Conservation (phyloP, 64 coral and sea anemone species). For the Pocillopora damicornis region DNA sequence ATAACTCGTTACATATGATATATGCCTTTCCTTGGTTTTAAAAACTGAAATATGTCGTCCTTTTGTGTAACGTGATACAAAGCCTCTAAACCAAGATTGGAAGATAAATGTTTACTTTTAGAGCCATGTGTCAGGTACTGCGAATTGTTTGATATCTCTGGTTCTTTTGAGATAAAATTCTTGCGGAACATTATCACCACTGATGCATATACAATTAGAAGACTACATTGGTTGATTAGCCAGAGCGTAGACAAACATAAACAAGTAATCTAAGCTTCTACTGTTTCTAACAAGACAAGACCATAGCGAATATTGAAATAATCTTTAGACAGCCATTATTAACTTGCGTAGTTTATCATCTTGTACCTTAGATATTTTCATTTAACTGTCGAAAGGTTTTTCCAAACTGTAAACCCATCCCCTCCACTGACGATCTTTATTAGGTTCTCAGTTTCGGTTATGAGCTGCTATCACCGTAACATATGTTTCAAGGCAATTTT, state of each 20-base stretch:
- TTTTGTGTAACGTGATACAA: conserved; percentile 25
- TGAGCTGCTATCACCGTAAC: too few species aligned
- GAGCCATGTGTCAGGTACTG: background rate
- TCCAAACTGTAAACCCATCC: too few species aligned
- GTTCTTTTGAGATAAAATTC: conserved; percentile 19
- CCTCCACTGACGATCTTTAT: too few species aligned
- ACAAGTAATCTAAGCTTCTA: background rate
- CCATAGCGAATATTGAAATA: background rate
- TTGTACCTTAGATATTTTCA: background rate
- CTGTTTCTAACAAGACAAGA: conserved; percentile 23
- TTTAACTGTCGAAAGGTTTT: background rate
- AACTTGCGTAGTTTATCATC: background rate
- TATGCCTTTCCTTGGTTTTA: conserved; percentile 2
- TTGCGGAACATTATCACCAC: background rate
- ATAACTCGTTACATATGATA: background rate
- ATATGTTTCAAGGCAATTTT: too few species aligned
- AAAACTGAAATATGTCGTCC: conserved; percentile 24
- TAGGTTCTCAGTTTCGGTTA: too few species aligned
- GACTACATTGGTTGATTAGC: background rate
- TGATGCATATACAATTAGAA: background rate
- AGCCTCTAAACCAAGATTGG: background rate
- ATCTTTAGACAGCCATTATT: background rate
- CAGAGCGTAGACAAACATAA: conserved; percentile 11
- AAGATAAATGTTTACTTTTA: conserved; percentile 19
- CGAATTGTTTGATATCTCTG: conserved; percentile 12